Percentiles rank a stretch among this genome's conserved stretches.
Conservation (phyloP, 2,113 vertebrate species). For the Microcebus jonahi region DNA sequence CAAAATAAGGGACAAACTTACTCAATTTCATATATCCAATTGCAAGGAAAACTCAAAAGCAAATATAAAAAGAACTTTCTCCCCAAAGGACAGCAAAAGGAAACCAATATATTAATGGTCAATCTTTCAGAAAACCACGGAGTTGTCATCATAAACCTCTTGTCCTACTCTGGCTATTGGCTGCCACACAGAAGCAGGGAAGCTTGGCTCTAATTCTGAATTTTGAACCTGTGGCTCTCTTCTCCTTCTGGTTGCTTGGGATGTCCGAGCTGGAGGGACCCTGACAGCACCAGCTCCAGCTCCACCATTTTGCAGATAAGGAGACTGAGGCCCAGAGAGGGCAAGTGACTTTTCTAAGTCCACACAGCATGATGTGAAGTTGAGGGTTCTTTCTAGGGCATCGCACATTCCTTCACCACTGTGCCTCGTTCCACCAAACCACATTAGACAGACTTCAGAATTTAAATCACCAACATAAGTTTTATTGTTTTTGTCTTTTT, state of each 20-base stretch:
- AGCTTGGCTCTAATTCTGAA: too few species aligned
- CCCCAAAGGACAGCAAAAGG: neutral
- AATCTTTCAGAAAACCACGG: neutral
- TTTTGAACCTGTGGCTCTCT: neutral
- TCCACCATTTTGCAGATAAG: neutral
- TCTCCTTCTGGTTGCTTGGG: neutral
- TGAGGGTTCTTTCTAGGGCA: accelerated
- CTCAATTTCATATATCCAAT: neutral
- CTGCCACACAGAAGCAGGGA: neutral
- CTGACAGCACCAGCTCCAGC: neutral
- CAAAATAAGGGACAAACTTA: constrained; percentile 22
- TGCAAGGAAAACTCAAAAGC: constrained; percentile 34
- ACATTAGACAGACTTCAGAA: neutral
- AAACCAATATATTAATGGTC: neutral
- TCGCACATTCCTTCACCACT: neutral
- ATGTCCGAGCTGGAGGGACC: neutral
- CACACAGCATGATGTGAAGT: neutral
- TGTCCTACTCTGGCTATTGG: accelerated
- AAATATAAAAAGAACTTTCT: constrained; percentile 21
- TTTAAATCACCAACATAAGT: neutral
- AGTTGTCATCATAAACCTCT: neutral
- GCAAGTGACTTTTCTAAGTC: neutral
- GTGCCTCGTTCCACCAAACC: neutral
- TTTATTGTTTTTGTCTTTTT: neutral
- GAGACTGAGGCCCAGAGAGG: neutral